phyloP scores from a whole-genome alignment of 2,113 vertebrate genomes.

The Benitochromis conjunctus region DNA sequence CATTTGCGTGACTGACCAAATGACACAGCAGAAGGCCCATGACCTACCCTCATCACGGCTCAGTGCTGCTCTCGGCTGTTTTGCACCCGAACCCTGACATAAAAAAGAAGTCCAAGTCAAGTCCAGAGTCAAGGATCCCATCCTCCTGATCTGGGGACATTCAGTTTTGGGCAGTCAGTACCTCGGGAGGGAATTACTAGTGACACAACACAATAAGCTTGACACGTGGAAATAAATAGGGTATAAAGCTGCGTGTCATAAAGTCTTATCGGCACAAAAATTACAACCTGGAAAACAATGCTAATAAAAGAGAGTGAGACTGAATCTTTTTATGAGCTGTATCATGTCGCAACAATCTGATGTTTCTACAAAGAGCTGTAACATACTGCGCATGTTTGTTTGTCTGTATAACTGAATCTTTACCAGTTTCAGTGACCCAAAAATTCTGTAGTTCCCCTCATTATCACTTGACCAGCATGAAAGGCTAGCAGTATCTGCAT shows the following conservation, averaged over 20 bases:
- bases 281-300: background rate
- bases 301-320: background rate
- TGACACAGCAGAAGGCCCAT: background rate
- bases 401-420: slow-evolving; percentile 21
- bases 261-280: background rate
- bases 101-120: too few relatives aligned
- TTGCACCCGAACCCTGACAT: background rate
- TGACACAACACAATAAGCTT: slow-evolving; percentile 4
- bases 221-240: background rate
- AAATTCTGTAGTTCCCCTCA: slow-evolving; percentile 28
- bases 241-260: background rate
- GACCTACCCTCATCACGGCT: background rate
- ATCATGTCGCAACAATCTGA: background rate
- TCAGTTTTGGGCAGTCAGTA: background rate
- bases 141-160: slow-evolving; percentile 61
- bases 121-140: slow-evolving; percentile 6
- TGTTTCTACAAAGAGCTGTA: background rate
- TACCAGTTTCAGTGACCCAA: slow-evolving; percentile 28
- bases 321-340: background rate
- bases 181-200: slow-evolving; percentile 18
- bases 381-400: background rate
- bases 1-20: background rate
- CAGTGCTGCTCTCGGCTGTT: background rate
- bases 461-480: slow-evolving; percentile 24
- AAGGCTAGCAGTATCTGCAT: background rate